phyloP scores from a whole-genome alignment of 2,113 vertebrate species.

The Aegithalos caudatus region DNA sequence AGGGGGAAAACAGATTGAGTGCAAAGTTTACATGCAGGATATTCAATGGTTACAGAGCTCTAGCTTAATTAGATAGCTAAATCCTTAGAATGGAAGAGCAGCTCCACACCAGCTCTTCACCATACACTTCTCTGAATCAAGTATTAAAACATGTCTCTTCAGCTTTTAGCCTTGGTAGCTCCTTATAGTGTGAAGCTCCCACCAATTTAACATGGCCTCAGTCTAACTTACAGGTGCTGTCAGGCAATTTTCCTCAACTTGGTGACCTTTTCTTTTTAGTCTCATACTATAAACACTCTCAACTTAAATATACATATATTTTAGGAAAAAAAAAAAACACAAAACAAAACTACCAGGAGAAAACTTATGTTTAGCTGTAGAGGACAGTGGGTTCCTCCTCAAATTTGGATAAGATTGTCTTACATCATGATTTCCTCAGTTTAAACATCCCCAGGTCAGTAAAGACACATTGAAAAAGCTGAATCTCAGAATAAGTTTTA shows the following conservation, averaged over 20 bases:
- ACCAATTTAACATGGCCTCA: background rate
- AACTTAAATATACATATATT: background rate
- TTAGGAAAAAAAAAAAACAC: background rate
- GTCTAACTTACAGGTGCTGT: background rate
- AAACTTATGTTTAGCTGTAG: background rate
- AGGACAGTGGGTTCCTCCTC: background rate
- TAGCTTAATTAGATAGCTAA: background rate
- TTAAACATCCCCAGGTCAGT: background rate
- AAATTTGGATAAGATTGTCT: background rate
- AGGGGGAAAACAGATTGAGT: background rate
- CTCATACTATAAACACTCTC: background rate
- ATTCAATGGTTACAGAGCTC: fast-evolving
- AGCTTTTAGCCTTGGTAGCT: background rate
- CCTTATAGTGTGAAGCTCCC: background rate
- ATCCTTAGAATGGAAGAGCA: background rate
- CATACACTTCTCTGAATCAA: background rate
- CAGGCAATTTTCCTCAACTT: background rate
- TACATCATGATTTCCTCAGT: background rate
- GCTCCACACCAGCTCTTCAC: background rate
- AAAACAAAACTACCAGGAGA: too few relatives aligned
- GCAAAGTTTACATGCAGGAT: background rate
- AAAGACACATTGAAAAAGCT: background rate
- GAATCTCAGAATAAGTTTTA: background rate
- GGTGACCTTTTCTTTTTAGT: background rate
- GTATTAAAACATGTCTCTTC: background rate